A percentile compares a stretch with the other conserved stretches of the same genome.
These are phyloP conservation scores for Carterocephalus palaemon DNA, from an alignment of 2,888 invertebrate species.

Conservation along the genomic window DNA sequence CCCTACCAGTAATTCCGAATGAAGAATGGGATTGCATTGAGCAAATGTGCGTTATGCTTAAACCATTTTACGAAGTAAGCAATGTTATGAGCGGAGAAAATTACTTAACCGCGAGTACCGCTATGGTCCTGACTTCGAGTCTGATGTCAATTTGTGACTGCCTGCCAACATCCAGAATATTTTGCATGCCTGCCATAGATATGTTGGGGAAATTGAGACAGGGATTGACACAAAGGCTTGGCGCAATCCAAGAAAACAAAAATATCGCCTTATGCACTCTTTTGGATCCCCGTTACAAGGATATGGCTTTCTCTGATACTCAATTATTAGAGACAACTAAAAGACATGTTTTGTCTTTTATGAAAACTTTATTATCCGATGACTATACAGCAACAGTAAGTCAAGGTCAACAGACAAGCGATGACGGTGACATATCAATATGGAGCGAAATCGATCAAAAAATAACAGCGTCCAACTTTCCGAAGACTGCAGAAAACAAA, in stretches of 20 bases:
- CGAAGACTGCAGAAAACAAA: slow-evolving; percentile 2
- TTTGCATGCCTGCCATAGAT: not conserved
- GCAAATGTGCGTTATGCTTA: slow-evolving; percentile 1
- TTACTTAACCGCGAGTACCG: slow-evolving; percentile 16
- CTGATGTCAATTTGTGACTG: slow-evolving; percentile 4
- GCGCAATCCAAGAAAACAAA: not conserved
- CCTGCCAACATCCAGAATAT: not conserved
- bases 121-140: slow-evolving; percentile 8
- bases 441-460: not conserved
- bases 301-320: too few relatives aligned
- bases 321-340: too few relatives aligned
- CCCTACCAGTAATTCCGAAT: slow-evolving; percentile 5
- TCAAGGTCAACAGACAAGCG: not conserved
- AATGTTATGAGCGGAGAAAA: slow-evolving; percentile 1
- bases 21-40: slow-evolving; percentile 12
- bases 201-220: not conserved
- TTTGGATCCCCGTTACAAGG: too few relatives aligned
- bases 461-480: not conserved
- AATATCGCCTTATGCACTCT: slow-evolving; percentile 7
- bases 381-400: too few relatives aligned
- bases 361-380: too few relatives aligned
- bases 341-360: too few relatives aligned
- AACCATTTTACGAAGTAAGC: slow-evolving; percentile 7
- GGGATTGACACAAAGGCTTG: not conserved
- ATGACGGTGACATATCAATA: slow-evolving; percentile 1